phyloP scores from a whole-genome alignment of 2,797 vertebrate genomes.

The Valencia hispanica region DNA sequence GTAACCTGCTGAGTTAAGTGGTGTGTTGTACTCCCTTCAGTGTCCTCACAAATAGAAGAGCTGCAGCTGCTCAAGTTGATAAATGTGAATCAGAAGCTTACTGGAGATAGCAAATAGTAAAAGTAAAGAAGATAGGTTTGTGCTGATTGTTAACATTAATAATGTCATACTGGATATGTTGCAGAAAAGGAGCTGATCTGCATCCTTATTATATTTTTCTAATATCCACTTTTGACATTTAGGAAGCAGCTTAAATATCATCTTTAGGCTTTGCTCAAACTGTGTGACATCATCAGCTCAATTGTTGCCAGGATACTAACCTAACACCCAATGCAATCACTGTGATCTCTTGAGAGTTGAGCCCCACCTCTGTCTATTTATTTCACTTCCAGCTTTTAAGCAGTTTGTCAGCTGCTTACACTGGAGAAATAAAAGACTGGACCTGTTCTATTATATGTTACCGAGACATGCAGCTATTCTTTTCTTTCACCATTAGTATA shows the following conservation, averaged over 20 bases:
- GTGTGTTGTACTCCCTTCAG: not conserved
- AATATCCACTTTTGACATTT: not conserved
- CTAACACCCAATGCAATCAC: slow-evolving; percentile 1
- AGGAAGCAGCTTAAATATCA: slow-evolving; percentile 8
- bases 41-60: not conserved
- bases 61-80: not conserved
- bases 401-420: slow-evolving; percentile 1
- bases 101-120: not conserved
- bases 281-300: slow-evolving; percentile 13
- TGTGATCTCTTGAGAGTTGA: not conserved
- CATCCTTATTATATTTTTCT: not conserved
- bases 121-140: not conserved
- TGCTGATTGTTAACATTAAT: not conserved
- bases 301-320: slow-evolving; percentile 10
- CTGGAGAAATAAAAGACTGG: not conserved
- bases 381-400: not conserved
- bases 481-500: not conserved
- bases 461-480: not conserved
- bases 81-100: not conserved
- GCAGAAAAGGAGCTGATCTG: not conserved
- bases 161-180: not conserved
- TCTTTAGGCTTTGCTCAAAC: not conserved
- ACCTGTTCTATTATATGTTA: not conserved
- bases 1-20: not conserved
- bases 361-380: not conserved